These are phyloP conservation scores for Drosophila lini DNA, from an alignment of 1,140 invertebrate genomes.

Conservation along the genomic window DNA sequence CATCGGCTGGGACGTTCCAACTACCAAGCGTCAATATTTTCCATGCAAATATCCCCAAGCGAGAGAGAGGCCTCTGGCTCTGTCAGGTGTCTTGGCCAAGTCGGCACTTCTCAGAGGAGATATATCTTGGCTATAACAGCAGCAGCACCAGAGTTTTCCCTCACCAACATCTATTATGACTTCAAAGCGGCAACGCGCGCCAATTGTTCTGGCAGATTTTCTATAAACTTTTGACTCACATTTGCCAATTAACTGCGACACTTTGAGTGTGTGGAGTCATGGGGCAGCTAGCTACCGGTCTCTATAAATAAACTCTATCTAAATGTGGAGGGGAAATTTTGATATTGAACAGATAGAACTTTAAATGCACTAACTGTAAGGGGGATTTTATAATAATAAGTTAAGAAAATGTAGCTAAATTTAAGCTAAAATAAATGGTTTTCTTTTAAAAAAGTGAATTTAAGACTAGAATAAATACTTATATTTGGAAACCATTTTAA, in stretches of 20 bases:
- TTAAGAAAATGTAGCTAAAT: neutral
- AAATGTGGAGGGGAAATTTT: conserved; percentile 10
- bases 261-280: conserved; percentile 73
- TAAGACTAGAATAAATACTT: too few species aligned
- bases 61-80: conserved; percentile 51
- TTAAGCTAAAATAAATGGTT: neutral
- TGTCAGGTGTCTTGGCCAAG: conserved; percentile 63
- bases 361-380: conserved; percentile 24
- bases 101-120: conserved; percentile 58
- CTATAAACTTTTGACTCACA: conserved; percentile 81
- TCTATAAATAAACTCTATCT: conserved; percentile 77
- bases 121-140: conserved; percentile 3
- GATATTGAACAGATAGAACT: neutral
- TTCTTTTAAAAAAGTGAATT: neutral
- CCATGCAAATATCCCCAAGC: conserved; percentile 60
- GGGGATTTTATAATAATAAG: neutral
- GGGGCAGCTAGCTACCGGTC: conserved; percentile 55
- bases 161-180: conserved; percentile 75
- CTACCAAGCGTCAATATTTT: conserved; percentile 75
- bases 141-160: neutral
- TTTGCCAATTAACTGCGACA: conserved; percentile 83
- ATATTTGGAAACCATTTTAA: neutral
- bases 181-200: conserved; percentile 77
- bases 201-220: conserved; percentile 78
- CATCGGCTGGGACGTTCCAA: conserved; percentile 60